These are phyloP conservation scores for Tadarida brasiliensis DNA, from an alignment of 2,797 vertebrate species.

Conservation along the genomic window DNA sequence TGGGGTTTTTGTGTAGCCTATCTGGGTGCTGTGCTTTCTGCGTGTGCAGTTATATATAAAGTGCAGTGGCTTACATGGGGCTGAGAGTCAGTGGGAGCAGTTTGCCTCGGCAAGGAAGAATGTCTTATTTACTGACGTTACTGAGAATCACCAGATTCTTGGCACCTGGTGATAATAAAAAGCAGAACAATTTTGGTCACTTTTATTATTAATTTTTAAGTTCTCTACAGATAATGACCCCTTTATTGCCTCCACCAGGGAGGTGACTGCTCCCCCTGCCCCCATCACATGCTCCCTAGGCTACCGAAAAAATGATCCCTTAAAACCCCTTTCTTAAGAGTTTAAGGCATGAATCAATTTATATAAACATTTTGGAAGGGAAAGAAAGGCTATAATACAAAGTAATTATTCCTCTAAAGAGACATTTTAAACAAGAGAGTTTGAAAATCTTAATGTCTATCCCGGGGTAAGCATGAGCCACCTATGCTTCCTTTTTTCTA, in stretches of 20 bases:
- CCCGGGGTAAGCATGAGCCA: background rate
- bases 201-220: background rate
- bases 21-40: background rate
- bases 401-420: background rate
- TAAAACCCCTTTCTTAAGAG: background rate
- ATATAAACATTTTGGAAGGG: background rate
- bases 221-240: background rate
- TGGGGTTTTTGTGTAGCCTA: no score
- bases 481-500: background rate
- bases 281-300: background rate
- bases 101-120: background rate
- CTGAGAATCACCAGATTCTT: background rate
- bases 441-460: background rate
- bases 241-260: background rate
- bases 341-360: background rate
- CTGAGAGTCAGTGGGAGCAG: background rate
- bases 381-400: background rate
- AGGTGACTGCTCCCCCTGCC: background rate
- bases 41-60: rapidly evolving
- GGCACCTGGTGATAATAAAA: background rate
- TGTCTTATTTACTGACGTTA: background rate
- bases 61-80: no score
- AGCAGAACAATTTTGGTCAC: background rate
- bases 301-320: background rate
- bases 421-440: background rate